Base-by-base conservation (phyloP, 2,888 invertebrate species). In the Drosophila glabriapex region DNA sequence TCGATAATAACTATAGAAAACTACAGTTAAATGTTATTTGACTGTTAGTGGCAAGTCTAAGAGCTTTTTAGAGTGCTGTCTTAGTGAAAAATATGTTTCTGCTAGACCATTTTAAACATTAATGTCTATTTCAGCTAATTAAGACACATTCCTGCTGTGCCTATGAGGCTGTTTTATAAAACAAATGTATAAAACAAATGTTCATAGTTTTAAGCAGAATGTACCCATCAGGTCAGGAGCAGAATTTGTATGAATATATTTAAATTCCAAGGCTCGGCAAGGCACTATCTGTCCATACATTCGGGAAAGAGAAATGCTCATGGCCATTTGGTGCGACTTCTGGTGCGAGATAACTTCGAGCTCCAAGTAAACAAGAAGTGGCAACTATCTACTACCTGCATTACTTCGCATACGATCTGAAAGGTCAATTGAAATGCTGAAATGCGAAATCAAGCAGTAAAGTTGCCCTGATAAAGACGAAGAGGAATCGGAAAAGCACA, bases 21-120 rank as follows among this genome's bases (percentile, higher is more conserved):
- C n/a, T 22, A n/a, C 29, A 19, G 37, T 58, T 76, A 60, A 58
- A 33, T 54, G 41, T 31, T 53, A 43, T 49, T 29, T 39, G 37
- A 4, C 22, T 46, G 39, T 19, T 43, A n/a, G 28, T 25, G 33
- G 37, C 50, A 56, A 49, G 46, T 49, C n/a, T 62, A 28, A 49
- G 33, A 64, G 54, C 43, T 14, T 33, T 35, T 35, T 37, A 25
- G 29, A 33, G 14, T 52, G 50, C n/a, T 19, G 31, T 19, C 28
- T 37, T 59, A 12, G 52, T 66, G 50, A n/a, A 43, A 22, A 63
- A 56, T 53, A 25, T 31, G 28, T 9, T 43, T 28, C 4, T 22
- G 2, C 7, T 7, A 25, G 19, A 19, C 28, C 19, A 33, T 28
- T 55, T 22, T 4, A 50, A 31, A 22, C 28, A 39, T 65, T 31